Base-by-base conservation (phyloP, 1,140 invertebrate species). In the Zaprionus tsacasi region DNA sequence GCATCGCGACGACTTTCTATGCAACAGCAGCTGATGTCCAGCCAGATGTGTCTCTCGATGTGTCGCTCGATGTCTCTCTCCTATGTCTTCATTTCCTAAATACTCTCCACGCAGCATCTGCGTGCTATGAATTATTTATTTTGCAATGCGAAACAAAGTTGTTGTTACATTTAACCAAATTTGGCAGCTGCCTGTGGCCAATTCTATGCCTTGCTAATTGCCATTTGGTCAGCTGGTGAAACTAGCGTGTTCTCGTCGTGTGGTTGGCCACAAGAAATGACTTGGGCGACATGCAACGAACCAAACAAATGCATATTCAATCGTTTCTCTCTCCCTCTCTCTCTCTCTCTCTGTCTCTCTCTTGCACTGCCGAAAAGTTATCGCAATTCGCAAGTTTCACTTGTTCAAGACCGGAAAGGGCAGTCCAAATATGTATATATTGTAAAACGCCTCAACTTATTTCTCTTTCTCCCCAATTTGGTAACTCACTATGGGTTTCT, bases 141-240 rank as follows among this genome's bases (percentile, higher is more conserved):
- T 45, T 83, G 82, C 82, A 30, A 30, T 30, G 27, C 27, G 27
- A 30, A 30, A 30, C 27, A 30, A 30, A 30, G 76, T 88, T 81
- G 85, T 79, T 88, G 85, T 88, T 88, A 88, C 85, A 88, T 78
- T 89, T 88, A 88, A 89, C 85, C 85, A 88, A 89, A 88, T 88
- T 89, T 79, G 85, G 85, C 21, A 38, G 57, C 36, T 52, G 65
- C 52, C 15, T 65, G 48, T 45, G 43, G 85, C 82, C 40, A 36
- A 59, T 61, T 67, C 40, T 76, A 55, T 80, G 81, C 36, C 52
- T 54, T 75, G 75, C 69, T 81, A 88, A 88, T 88, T 88, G 80
- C 83, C 69, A 79, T 64, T 45, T 45, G 70, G 52, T 52, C 55
- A 69, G 80, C 78, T 83, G 85, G 83, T 81, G 83, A 89, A 88